phyloP scores from a whole-genome alignment of 2,888 invertebrate genomes.

The Ceramica pisi region DNA sequence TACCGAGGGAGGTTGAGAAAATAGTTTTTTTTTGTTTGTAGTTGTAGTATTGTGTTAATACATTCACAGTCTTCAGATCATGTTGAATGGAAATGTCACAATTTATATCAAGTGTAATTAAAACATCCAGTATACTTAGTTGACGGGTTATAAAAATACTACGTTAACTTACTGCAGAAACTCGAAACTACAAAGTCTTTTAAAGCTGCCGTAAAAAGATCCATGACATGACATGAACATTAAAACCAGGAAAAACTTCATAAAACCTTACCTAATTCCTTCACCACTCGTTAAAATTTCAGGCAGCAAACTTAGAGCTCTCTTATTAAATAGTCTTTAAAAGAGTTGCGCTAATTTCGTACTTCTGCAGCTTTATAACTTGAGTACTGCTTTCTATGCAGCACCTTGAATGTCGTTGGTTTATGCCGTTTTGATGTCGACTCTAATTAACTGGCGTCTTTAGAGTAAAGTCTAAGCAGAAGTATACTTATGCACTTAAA shows the following conservation, averaged over 20 bases:
- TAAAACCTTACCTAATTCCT: constrained; percentile 6
- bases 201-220: not conserved
- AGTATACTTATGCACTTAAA: not conserved
- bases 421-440: not conserved
- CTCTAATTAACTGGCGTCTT: constrained; percentile 3
- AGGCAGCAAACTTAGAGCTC: constrained; percentile 1
- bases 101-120: too few relatives aligned
- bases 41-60: too few relatives aligned
- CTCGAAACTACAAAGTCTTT: not conserved
- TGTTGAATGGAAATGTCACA: too few relatives aligned
- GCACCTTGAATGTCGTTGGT: not conserved
- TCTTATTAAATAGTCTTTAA: constrained; percentile 10
- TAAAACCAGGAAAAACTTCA: not conserved
- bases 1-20: too few relatives aligned
- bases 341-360: constrained; percentile 13
- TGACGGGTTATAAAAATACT: not conserved
- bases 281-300: constrained; percentile 33
- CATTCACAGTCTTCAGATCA: too few relatives aligned
- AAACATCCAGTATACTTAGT: not conserved
- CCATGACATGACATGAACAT: not conserved
- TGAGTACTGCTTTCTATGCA: not conserved
- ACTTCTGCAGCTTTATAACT: constrained; percentile 20
- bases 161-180: not conserved
- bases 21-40: too few relatives aligned
- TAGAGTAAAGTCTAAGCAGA: not conserved